phyloP scores from a whole-genome alignment of 2,888 invertebrate species.

The Lasioglossum marginatum region DNA sequence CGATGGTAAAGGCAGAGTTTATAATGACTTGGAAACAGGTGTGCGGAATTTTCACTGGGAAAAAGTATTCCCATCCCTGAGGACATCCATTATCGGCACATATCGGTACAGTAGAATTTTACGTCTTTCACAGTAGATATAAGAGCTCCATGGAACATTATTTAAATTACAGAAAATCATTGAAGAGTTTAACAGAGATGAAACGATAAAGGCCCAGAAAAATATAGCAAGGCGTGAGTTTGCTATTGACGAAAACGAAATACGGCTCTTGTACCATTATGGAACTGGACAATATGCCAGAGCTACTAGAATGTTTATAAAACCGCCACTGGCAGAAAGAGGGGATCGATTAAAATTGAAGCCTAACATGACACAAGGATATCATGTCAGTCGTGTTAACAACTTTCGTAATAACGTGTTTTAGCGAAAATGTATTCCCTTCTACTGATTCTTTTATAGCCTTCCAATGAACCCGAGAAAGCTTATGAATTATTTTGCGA shows the following conservation, averaged over 20 bases:
- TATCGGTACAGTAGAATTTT: conserved; percentile 66
- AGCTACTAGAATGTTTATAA: conserved; percentile 88
- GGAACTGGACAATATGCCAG: conserved; percentile 87
- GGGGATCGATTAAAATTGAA: conserved; percentile 88
- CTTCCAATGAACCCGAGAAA: conserved; percentile 87
- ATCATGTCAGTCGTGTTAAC: conserved; percentile 85
- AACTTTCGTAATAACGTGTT: neutral
- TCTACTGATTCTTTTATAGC: conserved; percentile 82
- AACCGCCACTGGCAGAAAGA: conserved; percentile 90
- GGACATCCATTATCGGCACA: conserved; percentile 65
- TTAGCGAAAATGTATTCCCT: neutral
- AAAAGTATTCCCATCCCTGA: conserved; percentile 17
- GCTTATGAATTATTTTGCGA: conserved; percentile 88
- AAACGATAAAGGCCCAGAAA: conserved; percentile 85
- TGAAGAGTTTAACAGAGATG: conserved; percentile 88
- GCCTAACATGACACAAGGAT: conserved; percentile 88
- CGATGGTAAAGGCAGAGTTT: conserved; percentile 18
- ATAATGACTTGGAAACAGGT: conserved; percentile 69
- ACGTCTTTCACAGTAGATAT: neutral
- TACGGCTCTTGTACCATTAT: conserved; percentile 88
- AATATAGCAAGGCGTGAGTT: conserved; percentile 90
- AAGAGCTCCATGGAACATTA: neutral
- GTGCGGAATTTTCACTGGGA: conserved; percentile 80
- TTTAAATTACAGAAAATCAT: conserved; percentile 85
- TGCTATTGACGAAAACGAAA: conserved; percentile 87